Evolutionary conservation across 2,113 vertebrate genomes (phyloP), one percentile per base, ranked within the genome.

Genomic region (Cairina moschata): DNA sequence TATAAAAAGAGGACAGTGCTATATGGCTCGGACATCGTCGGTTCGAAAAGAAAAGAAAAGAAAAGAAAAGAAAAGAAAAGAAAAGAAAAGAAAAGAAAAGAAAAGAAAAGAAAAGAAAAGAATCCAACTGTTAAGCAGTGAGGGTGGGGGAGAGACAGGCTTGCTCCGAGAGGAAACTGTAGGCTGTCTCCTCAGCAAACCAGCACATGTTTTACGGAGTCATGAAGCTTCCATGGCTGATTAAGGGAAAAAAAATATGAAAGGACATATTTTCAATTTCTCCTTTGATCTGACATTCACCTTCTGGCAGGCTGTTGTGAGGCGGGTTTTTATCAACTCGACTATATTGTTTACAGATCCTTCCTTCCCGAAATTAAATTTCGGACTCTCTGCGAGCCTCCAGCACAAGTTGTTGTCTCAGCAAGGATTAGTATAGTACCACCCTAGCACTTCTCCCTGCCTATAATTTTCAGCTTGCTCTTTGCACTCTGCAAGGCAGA

Each of bases 201-300:
- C 42, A 93, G 56, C 91, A 74, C 81, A 82, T 91, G 74, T 97
- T 95, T 97, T 95, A 85, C 90, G 94, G 84, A 92, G 96, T 95
- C 97, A 88, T 86, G 79, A 95, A 89, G 91, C 95, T 94, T 90
- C 67, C 91, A 92, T 95, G 89, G 79, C 52, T 96, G 93, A 97
- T 94, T 96, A 93, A 92, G 79, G 84, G 81, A 3, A 78, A 93
- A 96, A 38, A 94, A 80, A 76, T 66, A 85, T 93, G 90, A 96
- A 96, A 91, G 77, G 34, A 67, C 80, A 85, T 93, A 91, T 96
- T 89, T 75, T 77, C 93, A 93, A n/a, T 31, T 67, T 93, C 91
- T 77, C 92, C 83, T 96, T 95, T 96, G 93, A 96, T 97, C 88
- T 96, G 92, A 96, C 97, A 97, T 89, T 93, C 80, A 93, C 93